Evolutionary conservation across 1,140 invertebrate genomes (phyloP).

Genomic region (Neodiprion virginianus): DNA sequence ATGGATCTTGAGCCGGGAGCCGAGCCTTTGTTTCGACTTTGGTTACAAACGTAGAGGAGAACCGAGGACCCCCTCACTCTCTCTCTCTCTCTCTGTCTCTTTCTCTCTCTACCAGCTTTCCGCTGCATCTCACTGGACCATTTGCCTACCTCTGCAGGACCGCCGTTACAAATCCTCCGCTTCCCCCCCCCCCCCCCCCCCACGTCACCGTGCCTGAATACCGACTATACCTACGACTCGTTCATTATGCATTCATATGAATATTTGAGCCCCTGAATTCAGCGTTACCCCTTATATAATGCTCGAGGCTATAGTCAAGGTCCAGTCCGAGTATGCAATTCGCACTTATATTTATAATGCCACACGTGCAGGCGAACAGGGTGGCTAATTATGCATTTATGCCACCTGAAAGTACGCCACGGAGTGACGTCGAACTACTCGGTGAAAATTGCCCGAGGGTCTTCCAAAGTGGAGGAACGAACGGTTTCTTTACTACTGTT

Average conservation of each 20-base stretch:
- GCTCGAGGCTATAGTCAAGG: neutral
- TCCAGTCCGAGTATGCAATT: too few species aligned
- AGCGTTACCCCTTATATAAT: constrained; percentile 23
- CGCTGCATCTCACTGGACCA: constrained; percentile 4
- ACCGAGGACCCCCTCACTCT: constrained; percentile 15
- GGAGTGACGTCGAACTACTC: neutral
- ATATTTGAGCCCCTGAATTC: constrained; percentile 43
- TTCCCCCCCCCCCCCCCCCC: constrained; percentile 25
- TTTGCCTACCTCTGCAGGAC: neutral
- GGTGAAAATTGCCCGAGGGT: too few species aligned
- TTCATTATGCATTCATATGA: constrained; percentile 50
- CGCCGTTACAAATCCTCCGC: constrained; percentile 1
- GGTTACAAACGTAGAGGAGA: constrained; percentile 47
- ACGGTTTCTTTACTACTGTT: too few species aligned
- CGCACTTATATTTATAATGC: too few species aligned
- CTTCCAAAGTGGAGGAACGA: too few species aligned
- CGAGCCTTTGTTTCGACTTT: constrained; percentile 47
- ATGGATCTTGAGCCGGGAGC: neutral
- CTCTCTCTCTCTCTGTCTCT: constrained; percentile 10
- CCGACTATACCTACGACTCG: constrained; percentile 25
- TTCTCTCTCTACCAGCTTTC: constrained; percentile 9
- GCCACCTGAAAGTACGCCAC: constrained; percentile 32
- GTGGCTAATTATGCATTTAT: neutral
- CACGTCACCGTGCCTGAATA: constrained; percentile 30
- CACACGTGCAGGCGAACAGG: too few species aligned